Evolutionary conservation across 2,113 vertebrate species (phyloP), one percentile per base, ranked within the genome.

Genomic region (Hipposideros armiger): DNA sequence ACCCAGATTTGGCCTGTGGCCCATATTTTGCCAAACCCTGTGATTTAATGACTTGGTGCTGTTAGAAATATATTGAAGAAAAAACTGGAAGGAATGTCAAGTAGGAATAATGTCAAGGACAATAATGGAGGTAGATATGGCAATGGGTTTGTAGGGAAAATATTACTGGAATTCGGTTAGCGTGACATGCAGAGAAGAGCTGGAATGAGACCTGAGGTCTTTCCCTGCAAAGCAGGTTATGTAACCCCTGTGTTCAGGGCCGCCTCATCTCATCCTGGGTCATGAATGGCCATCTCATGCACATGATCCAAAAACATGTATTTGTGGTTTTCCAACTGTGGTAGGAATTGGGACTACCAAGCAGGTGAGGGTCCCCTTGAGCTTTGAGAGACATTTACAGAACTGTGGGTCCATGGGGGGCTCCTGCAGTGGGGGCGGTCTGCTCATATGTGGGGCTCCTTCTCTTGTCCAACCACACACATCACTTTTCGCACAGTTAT

Each of bases 371-470:
- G 32, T 85, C 56, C 11, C 3, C 17, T 81, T 40, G 64, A 69
- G 42, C 4, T 45, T 14, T 40, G 50, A 54, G 70, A 52, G 16
- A n/a, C 2, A 9, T 40, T 47, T 47, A 16, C 9, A 14, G 22
- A 28, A n/a, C 73, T 0, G 5, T 30, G 26, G 45, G 52, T 3
- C 16, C 4, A 0, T 0, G 3, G n/a, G 40, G 11, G 52, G 4
- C 10, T 58, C 73, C 73, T 11, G 0, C 66, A 60, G 32, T 16
- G 26, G 42, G 58, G n/a, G 16, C 5, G 1, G 40, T 11, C 20
- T 54, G 42, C n/a, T 60, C 1, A 0, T 19, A 0, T 16, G 4
- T 5, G 19, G 11, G 30, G 1, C 1, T 36, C 26, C 32, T 66
- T 47, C 17, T 78, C 60, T 7, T 45, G 19, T 50, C 40, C 1